A percentile compares a stretch with the other conserved stretches of the same genome.
Conservation (phyloP, 2,797 vertebrate genomes). For the Anguilla anguilla region DNA sequence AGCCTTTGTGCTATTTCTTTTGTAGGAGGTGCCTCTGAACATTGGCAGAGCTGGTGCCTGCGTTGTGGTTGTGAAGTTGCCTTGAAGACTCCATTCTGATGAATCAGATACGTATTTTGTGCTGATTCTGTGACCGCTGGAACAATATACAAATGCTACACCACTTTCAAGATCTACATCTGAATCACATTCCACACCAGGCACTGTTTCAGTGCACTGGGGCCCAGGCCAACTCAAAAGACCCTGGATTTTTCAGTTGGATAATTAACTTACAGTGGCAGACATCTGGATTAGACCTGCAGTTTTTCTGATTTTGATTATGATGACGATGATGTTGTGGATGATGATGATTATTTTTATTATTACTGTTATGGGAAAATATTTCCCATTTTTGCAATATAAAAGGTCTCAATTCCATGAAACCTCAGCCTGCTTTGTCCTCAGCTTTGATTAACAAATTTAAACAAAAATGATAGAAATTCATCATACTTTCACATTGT, state of each 20-base stretch:
- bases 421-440: background rate
- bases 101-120: conserved; percentile 34
- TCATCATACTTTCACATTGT: background rate
- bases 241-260: background rate
- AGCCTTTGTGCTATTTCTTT: conserved; percentile 44
- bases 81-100: conserved; percentile 70
- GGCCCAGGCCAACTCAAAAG: conserved; percentile 17
- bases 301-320: background rate
- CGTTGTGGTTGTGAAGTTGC: conserved; percentile 91
- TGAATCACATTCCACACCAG: conserved; percentile 54
- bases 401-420: background rate
- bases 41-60: conserved; percentile 93
- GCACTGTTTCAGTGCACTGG: conserved; percentile 53
- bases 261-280: background rate
- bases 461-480: background rate
- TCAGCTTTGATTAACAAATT: background rate
- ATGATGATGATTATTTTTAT: background rate
- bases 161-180: conserved; percentile 58
- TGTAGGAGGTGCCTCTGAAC: conserved; percentile 92
- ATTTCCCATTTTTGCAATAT: background rate
- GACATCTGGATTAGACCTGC: background rate
- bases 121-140: conserved; percentile 56
- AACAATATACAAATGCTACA: conserved; percentile 47
- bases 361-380: background rate
- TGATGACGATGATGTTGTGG: background rate